A percentile compares a stretch with the other conserved stretches of the same genome.
Conservation (phyloP, 2,797 vertebrate species). For the Sebastes kiyomatsui region DNA sequence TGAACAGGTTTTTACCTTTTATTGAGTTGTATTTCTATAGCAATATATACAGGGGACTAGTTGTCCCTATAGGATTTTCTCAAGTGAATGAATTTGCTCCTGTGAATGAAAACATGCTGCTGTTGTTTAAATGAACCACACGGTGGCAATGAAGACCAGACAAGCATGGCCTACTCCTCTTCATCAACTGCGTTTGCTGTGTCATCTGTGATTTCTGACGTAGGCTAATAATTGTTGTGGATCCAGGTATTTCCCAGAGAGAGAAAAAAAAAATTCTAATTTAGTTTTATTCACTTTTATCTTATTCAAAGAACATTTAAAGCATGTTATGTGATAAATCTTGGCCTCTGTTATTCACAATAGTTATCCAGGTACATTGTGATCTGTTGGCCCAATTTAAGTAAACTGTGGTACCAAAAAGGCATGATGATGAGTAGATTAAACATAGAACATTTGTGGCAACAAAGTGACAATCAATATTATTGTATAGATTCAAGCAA, state of each 20-base stretch:
- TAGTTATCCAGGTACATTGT: not conserved
- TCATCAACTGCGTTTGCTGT: conserved; percentile 42
- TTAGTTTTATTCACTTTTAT: not conserved
- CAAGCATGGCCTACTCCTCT: not conserved
- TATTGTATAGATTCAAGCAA: too few relatives aligned
- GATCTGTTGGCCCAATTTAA: too few relatives aligned
- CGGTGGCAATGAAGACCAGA: conserved; percentile 38
- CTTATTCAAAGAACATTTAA: not conserved
- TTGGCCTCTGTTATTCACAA: not conserved
- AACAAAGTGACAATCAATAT: too few relatives aligned
- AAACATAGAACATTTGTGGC: too few relatives aligned
- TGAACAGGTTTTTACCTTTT: too few relatives aligned
- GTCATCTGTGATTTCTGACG: conserved; percentile 49
- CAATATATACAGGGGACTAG: too few relatives aligned
- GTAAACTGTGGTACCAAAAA: too few relatives aligned
- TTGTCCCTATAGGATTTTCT: not conserved
- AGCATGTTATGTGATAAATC: not conserved
- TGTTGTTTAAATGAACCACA: conserved; percentile 18
- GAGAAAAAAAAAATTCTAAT: not conserved
- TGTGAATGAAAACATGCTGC: conserved; percentile 6
- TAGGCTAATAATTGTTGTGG: conserved; percentile 1
- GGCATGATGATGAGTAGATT: too few relatives aligned
- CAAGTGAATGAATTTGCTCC: not conserved
- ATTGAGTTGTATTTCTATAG: not conserved
- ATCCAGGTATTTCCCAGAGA: conserved; percentile 11